A percentile compares a stretch with the other conserved stretches of the same genome.
Conservation (phyloP, 2,797 vertebrate genomes). For the Galago senegalensis region DNA sequence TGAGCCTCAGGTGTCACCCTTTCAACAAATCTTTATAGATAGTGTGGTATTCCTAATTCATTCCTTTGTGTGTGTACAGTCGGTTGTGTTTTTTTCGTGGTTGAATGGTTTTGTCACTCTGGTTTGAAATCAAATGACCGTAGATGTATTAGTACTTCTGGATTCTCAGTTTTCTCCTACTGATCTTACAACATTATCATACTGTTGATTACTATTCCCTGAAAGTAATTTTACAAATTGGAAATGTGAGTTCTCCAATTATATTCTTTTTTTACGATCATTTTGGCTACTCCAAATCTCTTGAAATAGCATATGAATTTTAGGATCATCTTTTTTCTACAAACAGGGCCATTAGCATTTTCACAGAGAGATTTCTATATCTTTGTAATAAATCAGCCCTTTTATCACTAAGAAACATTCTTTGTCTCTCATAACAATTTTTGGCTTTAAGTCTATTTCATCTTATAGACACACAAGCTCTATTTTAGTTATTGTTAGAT, state of each 20-base stretch:
- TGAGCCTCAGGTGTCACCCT: no score
- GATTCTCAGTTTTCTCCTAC: no score
- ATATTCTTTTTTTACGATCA: conserved; percentile 30
- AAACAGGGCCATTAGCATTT: not conserved
- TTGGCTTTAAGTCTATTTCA: not conserved
- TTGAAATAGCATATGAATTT: conserved; percentile 25
- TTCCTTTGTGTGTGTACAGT: no score
- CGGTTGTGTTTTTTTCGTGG: no score
- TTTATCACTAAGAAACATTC: not conserved
- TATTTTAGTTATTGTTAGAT: not conserved
- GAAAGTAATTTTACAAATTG: not conserved
- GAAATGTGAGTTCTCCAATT: not conserved
- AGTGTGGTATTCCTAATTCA: no score
- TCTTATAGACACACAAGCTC: not conserved
- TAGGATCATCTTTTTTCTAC: not conserved
- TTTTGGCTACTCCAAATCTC: not conserved
- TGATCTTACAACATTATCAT: no score
- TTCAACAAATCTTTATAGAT: no score
- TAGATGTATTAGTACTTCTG: no score
- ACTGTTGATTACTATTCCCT: no score
- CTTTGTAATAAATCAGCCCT: not conserved
- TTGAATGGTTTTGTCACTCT: no score
- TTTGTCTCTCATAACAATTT: not conserved
- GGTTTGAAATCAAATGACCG: no score
- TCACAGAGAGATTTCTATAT: not conserved